Percentiles rank a stretch among this genome's conserved stretches.
Conservation (phyloP, 2,797 vertebrate genomes). For the Vultur gryphus region DNA sequence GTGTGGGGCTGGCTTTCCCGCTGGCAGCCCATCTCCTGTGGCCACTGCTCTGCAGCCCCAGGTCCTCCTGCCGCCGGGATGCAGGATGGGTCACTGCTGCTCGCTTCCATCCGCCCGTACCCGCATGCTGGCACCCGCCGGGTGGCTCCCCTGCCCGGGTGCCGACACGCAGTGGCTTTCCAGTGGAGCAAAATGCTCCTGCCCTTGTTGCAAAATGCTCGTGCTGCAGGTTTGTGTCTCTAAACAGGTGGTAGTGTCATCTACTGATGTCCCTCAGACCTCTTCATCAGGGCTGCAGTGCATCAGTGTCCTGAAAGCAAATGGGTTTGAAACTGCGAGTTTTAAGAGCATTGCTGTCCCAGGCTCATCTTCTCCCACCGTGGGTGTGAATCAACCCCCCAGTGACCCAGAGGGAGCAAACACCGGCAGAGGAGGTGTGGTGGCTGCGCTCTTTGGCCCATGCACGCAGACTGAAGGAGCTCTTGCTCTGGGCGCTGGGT, state of each 20-base stretch:
- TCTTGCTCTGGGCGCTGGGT: neutral
- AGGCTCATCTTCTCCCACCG: neutral
- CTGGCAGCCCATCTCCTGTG: neutral
- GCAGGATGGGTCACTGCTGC: neutral
- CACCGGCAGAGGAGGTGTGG: neutral
- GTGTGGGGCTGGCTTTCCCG: neutral
- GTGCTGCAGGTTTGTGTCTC: neutral
- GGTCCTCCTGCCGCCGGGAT: neutral
- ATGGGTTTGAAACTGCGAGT: neutral
- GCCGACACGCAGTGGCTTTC: neutral
- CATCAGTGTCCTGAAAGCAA: neutral
- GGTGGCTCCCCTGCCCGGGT: neutral
- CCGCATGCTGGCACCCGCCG: neutral
- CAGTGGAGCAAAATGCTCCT: neutral
- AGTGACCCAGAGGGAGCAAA: neutral
- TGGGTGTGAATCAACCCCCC: neutral
- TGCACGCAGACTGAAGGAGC: rapidly evolving
- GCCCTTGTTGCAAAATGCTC: neutral
- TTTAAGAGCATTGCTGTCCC: neutral
- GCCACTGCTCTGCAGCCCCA: neutral
- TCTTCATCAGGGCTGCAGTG: neutral
- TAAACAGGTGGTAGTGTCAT: neutral
- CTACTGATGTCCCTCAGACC: neutral
- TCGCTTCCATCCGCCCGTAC: neutral
- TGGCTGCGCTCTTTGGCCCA: neutral